Evolutionary conservation across 2,797 vertebrate species (phyloP), one percentile per base, ranked within the genome.

Genomic region (Meda fulgida): DNA sequence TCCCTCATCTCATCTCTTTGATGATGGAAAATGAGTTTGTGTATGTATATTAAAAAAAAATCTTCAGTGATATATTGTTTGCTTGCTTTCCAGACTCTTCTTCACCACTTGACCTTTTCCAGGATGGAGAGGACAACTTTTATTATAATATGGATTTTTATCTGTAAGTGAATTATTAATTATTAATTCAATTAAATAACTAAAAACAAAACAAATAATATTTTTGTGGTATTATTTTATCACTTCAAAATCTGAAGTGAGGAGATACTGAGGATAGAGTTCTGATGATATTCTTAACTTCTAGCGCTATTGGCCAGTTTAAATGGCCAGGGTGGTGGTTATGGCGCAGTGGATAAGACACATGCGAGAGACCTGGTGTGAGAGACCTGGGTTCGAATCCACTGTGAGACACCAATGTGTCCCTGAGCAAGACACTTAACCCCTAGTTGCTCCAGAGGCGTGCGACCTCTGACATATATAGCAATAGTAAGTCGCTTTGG

Each of bases 131-230:
- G 3, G 31, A 75, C 21, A 26, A 16, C 29, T 19, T 75, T 65
- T 26, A 5, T 83, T 46, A 19, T 51, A 36, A 36, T 51, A 65
- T 83, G 71, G 26, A 65, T 75, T 65, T 65, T 63, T n/a, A 65
- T 65, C 29, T 5, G 80, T 82, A 73, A 60, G 80, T 82, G 10
- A n/a, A 34, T 60, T 10, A 38, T 5, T 36, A 5, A 31, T 73
- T 31, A 5, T 31, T 51, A 6, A 3, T 51, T 48, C 29, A 29
- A 19, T 19, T 29, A 40, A 46, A 3, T 9, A n/a, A 46, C 10
- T 16, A 26, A 71, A 71, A 14, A 4, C 7, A 43, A n/a, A n/a
- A n/a, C n/a, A n/a, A n/a, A n/a, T n/a, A n/a, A n/a, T 23, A 13
- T 63, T 29, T 63, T 5, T 26, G 11, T 6, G 7, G 29, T 34